Base-by-base conservation (phyloP, 2,888 invertebrate genomes). In the Bombylius discolor region DNA sequence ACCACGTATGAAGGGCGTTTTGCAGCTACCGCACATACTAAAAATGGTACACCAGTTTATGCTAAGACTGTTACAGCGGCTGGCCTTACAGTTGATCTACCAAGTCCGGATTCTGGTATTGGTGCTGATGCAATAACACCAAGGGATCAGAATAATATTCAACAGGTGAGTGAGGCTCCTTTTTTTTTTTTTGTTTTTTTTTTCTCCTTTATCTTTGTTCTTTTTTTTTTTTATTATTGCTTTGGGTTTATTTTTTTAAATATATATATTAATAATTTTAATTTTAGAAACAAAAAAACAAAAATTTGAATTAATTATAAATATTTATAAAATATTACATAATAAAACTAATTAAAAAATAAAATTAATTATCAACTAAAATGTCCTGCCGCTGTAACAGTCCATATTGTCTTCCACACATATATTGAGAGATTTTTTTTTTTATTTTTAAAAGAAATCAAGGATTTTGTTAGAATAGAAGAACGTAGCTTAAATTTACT, bases 21-120 rank as follows among this genome's bases (percentile, higher is more conserved):
- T 56, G 68, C 70, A 23, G 68, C 70, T 32, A 63, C 68, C 54
- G 67, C 62, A 65, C 70, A 62, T 51, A 66, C 61, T 46, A 72
- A 70, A 57, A 67, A 65, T 60, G 69, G 68, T 53, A 72, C 72
- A 36, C 71, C 73, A 34, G 66, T 74, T 44, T 74, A 74, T 61
- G 68, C 73, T 48, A 74, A 74, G 67, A 67, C 74, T 55, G 70
- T 89, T 68, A 82, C 83, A 63, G 84, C 84, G 58, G 85, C 85
- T 62, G 90, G 89, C 48, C 83, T 93, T 64, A 91, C 92, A 53
- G 93, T 93, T 69, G 95, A 95, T 77, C 82, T 96, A 70, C 94
- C 95, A 36, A 93, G 93, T 65, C 93, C 94, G 36, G 96, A 96
- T 78, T 91, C 91, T 70, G 96, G 96, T 62, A 95, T 96, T 70